phyloP scores from a whole-genome alignment of 2,888 invertebrate species.

The Euplagia quadripunctaria region DNA sequence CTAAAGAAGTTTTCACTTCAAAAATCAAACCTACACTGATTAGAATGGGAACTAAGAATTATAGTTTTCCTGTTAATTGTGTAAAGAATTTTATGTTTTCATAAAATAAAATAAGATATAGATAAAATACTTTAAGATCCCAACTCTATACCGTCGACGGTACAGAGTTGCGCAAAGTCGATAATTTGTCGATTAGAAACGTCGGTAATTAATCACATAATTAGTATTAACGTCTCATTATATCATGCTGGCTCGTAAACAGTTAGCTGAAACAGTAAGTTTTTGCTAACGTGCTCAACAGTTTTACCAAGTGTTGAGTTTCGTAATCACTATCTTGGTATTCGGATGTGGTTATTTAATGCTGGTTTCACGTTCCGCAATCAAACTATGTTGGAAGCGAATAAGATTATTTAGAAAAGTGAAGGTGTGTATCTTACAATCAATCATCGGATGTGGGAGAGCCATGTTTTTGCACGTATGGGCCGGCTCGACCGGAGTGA shows the following conservation, averaged over 20 bases:
- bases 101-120: not conserved
- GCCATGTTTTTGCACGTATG: no score
- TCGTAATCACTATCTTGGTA: not conserved
- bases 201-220: constrained; percentile 12
- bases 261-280: not conserved
- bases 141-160: constrained; percentile 7
- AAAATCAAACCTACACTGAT: no score
- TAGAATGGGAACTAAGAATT: no score
- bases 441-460: no score
- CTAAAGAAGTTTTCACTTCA: no score
- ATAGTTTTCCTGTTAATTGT: no score
- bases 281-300: not conserved
- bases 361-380: not conserved
- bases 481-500: no score
- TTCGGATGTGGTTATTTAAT: not conserved
- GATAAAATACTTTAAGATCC: not conserved
- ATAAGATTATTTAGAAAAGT: no score
- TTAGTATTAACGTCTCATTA: constrained; percentile 3
- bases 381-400: no score
- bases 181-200: constrained; percentile 5
- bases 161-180: constrained; percentile 16
- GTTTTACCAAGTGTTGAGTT: not conserved
- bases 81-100: no score
- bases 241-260: not conserved
- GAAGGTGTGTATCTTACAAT: no score